phyloP scores from a whole-genome alignment of 2,797 vertebrate genomes.

The Fistularia tabacaria region DNA sequence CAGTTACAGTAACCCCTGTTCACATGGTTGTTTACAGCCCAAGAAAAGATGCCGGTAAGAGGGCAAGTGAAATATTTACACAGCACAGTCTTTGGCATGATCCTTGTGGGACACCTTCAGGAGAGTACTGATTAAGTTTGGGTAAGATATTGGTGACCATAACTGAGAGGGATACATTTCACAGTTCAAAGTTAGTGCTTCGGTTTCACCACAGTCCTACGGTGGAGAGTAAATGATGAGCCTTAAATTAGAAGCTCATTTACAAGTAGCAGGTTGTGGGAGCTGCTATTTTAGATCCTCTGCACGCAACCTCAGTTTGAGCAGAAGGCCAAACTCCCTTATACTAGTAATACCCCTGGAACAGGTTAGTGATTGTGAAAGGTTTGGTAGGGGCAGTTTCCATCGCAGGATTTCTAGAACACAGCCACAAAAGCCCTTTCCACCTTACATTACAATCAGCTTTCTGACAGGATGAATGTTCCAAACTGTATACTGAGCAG shows the following conservation, averaged over 20 bases:
- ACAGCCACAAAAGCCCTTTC: not conserved
- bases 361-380: conserved; percentile 23
- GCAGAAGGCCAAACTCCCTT: conserved; percentile 57
- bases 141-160: not conserved
- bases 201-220: not conserved
- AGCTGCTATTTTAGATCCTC: conserved; percentile 64
- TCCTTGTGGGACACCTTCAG: not conserved
- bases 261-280: conserved; percentile 50
- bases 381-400: conserved; percentile 37
- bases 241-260: conserved; percentile 63
- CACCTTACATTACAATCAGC: not conserved
- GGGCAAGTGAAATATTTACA: conserved; percentile 27
- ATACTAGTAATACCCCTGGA: conserved; percentile 46
- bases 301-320: conserved; percentile 54
- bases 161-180: conserved; percentile 3
- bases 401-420: conserved; percentile 44
- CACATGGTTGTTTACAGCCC: conserved; percentile 39
- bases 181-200: conserved; percentile 12
- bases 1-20: conserved; percentile 12
- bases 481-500: no score
- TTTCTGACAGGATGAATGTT: not conserved
- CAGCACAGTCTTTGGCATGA: conserved; percentile 4
- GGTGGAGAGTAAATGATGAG: conserved; percentile 15
- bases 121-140: conserved; percentile 1
- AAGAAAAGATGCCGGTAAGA: conserved; percentile 12